Conservation (phyloP, 2,113 vertebrate species). For the Callipepla californica region DNA sequence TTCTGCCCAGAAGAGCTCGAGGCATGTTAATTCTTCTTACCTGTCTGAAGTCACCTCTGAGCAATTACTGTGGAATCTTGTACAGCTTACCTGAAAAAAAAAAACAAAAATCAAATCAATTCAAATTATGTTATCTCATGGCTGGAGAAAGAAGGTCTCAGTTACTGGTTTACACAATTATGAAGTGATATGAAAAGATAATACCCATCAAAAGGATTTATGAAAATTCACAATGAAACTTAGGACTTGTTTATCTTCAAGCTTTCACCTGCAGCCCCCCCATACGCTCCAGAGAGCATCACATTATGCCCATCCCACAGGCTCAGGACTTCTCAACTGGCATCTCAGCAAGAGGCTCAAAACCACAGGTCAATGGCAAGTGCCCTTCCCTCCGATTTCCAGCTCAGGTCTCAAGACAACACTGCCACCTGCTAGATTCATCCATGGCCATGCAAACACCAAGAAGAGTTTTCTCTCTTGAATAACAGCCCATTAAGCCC, state of each 20-base stretch:
- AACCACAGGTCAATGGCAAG: fast-evolving
- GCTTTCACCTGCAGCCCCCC: background rate
- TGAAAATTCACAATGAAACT: background rate
- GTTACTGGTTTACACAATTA: background rate
- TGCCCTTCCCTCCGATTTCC: background rate
- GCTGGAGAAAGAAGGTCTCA: background rate
- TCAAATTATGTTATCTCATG: background rate
- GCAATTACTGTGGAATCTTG: background rate
- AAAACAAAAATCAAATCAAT: background rate
- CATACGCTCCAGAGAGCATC: background rate
- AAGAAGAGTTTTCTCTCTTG: background rate
- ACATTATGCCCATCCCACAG: background rate
- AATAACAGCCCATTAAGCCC: slow-evolving; percentile 10
- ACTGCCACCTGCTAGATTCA: slow-evolving; percentile 2
- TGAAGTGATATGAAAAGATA: background rate
- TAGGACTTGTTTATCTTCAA: background rate
- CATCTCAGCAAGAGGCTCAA: background rate
- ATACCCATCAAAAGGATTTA: background rate
- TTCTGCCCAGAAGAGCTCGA: background rate
- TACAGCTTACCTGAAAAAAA: background rate
- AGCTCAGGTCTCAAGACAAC: background rate
- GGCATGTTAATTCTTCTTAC: background rate
- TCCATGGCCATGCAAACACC: background rate
- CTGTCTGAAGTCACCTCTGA: fast-evolving
- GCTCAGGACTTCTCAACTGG: background rate